These are phyloP conservation scores for Prochilodus magdalenae DNA, from an alignment of 2,113 vertebrate genomes.

Conservation along the genomic window DNA sequence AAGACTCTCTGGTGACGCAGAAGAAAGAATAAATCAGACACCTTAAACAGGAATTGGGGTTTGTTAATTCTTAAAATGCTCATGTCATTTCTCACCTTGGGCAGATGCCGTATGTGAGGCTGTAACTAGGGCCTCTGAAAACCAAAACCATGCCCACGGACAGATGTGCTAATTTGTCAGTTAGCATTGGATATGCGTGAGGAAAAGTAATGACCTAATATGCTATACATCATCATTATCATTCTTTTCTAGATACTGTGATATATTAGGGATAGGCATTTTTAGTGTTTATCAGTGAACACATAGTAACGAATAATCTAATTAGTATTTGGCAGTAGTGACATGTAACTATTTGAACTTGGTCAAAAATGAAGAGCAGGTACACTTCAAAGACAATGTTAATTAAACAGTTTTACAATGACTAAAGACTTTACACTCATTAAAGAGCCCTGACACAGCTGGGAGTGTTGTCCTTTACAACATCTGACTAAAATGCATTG, in stretches of 20 bases:
- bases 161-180: constrained; percentile 16
- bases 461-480: no score
- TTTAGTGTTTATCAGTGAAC: no score
- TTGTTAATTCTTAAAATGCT: constrained; percentile 69
- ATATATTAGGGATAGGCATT: no score
- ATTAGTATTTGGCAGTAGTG: no score
- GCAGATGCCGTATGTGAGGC: neutral
- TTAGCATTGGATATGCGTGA: neutral
- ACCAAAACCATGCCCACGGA: constrained; percentile 8
- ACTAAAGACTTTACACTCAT: no score
- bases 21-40: constrained; percentile 75
- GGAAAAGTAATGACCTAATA: neutral
- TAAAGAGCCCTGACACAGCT: no score
- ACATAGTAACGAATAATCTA: no score
- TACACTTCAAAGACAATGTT: no score
- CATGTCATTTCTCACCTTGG: constrained; percentile 33
- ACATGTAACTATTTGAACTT: no score
- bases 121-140: neutral
- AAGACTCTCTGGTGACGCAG: constrained; percentile 65
- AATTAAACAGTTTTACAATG: no score
- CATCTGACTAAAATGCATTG: no score
- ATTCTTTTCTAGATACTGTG: neutral
- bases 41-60: constrained; percentile 56
- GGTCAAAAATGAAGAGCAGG: no score
- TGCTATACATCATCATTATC: neutral